Base-by-base conservation (phyloP, 1,140 invertebrate genomes). In the Zaprionus capensis region DNA sequence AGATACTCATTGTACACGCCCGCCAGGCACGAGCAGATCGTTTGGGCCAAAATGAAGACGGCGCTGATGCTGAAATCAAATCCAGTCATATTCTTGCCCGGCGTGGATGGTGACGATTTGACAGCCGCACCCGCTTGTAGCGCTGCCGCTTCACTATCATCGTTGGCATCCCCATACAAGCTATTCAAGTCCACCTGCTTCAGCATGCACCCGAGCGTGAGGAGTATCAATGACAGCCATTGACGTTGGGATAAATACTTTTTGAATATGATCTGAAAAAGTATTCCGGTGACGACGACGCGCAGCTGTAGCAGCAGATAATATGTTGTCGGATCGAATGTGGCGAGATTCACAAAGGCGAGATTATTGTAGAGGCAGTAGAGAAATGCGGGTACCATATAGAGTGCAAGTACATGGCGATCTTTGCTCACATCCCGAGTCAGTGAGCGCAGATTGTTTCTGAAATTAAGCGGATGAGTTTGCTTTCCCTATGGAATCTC, bases 1-100 rank as follows among this genome's bases (percentile, higher is more conserved):
- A 99, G 93, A 93, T 98, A 98, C 93, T 99, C 98, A 93, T 99
- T 99, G 92, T 99, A 99, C 12, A 99, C 98, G 17, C 98, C 98
- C 15, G 98, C 98, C 79, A 98, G 93, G 79, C 98, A 99, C 0
- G 98, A 99, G 82, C 96, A 98, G 71, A 98, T 95, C 31, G 97
- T 96, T 95, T 99, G 96, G 46, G 97, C 95, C 72, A 96, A 93
- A 73, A 98, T 97, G 11, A 97, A 95, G 14, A 97, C 67, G 26
- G 96, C 94, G 84, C 96, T 96, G 15, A 96, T 93, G 87, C 95
- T 96, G 46, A 97, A 93, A 80, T 94, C 84, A 91, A 94, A 91
- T 62, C 93, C 81, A 38, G 90, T 81, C 46, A 84, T 92, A 69
- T 93, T 94, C 82, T 93, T 93, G 76, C 93, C 92, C 75, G 93